phyloP scores from a whole-genome alignment of 2,888 invertebrate genomes.

The Petrophora chlorosata region DNA sequence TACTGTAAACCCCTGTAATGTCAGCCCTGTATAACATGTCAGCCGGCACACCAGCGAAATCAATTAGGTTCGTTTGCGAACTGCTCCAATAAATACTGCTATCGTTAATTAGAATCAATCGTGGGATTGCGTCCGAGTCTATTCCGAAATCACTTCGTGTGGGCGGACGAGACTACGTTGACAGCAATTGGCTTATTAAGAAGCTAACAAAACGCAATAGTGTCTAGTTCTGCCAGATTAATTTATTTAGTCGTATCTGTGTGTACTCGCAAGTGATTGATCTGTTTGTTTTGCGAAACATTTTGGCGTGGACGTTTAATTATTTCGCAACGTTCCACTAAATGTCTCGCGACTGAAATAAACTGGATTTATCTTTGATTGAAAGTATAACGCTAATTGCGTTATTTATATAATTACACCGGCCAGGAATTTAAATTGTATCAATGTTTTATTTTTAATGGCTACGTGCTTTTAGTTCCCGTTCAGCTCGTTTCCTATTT shows the following conservation, averaged over 20 bases:
- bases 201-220: constrained; percentile 66
- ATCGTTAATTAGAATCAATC: constrained; percentile 84
- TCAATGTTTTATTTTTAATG: constrained; percentile 9
- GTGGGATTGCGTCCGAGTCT: constrained; percentile 72
- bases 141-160: constrained; percentile 74
- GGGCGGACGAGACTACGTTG: constrained; percentile 62
- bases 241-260: constrained; percentile 55
- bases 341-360: constrained; percentile 34
- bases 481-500: constrained; percentile 14
- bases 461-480: constrained; percentile 1
- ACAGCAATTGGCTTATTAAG: constrained; percentile 76
- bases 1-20: background rate
- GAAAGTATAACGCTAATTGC: constrained; percentile 23
- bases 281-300: constrained; percentile 46
- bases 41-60: constrained; percentile 63
- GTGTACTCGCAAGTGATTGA: constrained; percentile 51
- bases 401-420: constrained; percentile 22
- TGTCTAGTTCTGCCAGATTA: constrained; percentile 51
- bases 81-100: constrained; percentile 80
- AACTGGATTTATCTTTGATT: constrained; percentile 36
- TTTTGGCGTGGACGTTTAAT: constrained; percentile 38
- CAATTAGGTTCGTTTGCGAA: constrained; percentile 80
- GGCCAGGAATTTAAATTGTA: constrained; percentile 14
- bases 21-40: constrained; percentile 47
- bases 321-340: constrained; percentile 36